Evolutionary conservation across 35 echinoderm and acorn worm species (phyloP).

Genomic region (Amphiura filiformis): DNA sequence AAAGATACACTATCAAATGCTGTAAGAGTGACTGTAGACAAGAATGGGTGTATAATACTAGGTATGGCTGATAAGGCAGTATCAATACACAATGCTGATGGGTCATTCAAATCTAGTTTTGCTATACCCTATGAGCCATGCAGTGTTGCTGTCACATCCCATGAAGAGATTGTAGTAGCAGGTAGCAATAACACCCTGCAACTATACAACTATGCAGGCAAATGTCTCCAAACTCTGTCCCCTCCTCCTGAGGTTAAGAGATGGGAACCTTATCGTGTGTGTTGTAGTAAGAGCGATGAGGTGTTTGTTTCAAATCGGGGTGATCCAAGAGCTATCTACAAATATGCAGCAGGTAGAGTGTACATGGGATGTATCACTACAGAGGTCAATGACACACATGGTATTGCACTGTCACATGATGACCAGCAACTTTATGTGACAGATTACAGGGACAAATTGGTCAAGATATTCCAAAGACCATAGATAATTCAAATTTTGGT

Average conservation of each 20-base stretch:
- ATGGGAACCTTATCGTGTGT: not conserved
- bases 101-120: not conserved
- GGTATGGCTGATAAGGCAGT: not conserved
- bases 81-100: not conserved
- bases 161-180: not conserved
- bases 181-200: not conserved
- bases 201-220: not conserved
- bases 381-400: not conserved
- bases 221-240: not conserved
- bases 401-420: not conserved
- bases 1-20: not conserved
- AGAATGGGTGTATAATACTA: constrained; percentile 3
- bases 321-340: not conserved
- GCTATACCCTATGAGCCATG: not conserved
- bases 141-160: not conserved
- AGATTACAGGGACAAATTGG: not conserved
- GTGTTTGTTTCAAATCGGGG: not conserved
- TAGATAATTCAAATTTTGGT: not conserved
- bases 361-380: not conserved
- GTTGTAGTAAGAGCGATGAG: not conserved
- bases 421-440: not conserved
- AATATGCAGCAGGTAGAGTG: not conserved
- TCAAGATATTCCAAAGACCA: not conserved
- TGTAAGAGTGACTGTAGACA: not conserved
- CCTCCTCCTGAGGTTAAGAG: not conserved